A percentile compares a stretch with the other conserved stretches of the same genome.
These are phyloP conservation scores for Clinocottus analis DNA, from an alignment of 2,113 vertebrate species.

Conservation along the genomic window DNA sequence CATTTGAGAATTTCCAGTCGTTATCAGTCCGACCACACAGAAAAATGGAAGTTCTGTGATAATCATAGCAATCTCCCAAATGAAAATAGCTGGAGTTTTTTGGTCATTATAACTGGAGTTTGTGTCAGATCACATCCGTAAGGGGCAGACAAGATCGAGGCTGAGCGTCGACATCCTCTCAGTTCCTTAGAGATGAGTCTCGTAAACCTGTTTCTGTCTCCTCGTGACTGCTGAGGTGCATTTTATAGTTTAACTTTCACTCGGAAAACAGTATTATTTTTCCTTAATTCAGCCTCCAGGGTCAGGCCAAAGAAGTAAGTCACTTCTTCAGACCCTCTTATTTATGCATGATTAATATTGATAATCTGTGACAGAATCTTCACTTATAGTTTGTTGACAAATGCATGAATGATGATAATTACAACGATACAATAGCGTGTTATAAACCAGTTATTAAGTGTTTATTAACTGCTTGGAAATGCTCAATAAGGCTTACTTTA, in stretches of 20 bases:
- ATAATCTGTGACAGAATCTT: background rate
- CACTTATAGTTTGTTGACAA: background rate
- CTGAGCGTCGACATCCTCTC: background rate
- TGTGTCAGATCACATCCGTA: background rate
- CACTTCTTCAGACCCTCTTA: background rate
- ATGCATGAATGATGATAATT: background rate
- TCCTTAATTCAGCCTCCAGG: background rate
- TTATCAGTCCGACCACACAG: background rate
- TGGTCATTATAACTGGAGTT: background rate
- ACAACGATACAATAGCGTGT: background rate
- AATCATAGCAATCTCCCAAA: background rate
- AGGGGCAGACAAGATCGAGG: background rate
- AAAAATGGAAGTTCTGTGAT: too few relatives aligned
- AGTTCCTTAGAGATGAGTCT: background rate
- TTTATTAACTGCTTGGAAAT: background rate
- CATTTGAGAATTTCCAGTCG: background rate
- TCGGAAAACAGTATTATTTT: background rate
- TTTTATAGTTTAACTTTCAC: background rate
- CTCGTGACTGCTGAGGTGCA: too few relatives aligned
- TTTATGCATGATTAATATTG: background rate
- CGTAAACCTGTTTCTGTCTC: too few relatives aligned
- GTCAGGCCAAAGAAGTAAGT: background rate
- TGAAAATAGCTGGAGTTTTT: background rate
- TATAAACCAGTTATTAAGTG: background rate
- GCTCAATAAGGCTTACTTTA: background rate